phyloP scores from a whole-genome alignment of 2,888 invertebrate genomes.

The Molorchus minor region DNA sequence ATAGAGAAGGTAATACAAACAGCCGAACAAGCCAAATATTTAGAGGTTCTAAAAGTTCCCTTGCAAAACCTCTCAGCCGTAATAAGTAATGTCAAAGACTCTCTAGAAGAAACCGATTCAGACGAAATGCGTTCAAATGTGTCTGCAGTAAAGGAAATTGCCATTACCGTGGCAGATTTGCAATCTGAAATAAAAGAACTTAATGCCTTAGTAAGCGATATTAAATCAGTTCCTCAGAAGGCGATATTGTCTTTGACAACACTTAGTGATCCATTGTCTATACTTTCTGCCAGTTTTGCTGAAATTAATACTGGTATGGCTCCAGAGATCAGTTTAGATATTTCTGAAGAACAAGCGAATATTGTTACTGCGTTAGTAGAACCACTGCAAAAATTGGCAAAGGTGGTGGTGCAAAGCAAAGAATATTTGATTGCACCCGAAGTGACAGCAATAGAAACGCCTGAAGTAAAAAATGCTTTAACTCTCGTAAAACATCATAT shows the following conservation, averaged over 20 bases:
- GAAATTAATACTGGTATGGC: conserved; percentile 10
- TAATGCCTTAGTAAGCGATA: too few species aligned
- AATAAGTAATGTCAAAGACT: background rate
- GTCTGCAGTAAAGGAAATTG: too few species aligned
- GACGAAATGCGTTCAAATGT: background rate
- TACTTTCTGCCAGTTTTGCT: conserved; percentile 24
- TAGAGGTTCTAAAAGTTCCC: background rate
- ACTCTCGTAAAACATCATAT: conserved; percentile 34
- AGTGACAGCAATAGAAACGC: conserved; percentile 28
- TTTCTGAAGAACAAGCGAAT: conserved; percentile 2
- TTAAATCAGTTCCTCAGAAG: conserved; percentile 33
- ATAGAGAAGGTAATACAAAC: too few species aligned
- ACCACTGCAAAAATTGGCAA: conserved; percentile 31
- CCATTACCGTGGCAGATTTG: too few species aligned
- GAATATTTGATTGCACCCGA: conserved; percentile 23
- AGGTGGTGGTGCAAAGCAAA: conserved; percentile 26
- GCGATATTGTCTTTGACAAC: conserved; percentile 38
- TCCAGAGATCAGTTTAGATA: conserved; percentile 14
- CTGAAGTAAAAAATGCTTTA: conserved; percentile 37
- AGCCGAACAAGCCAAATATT: too few species aligned
- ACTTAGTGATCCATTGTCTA: conserved; percentile 29
- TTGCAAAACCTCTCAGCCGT: background rate
- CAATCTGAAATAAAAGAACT: too few species aligned
- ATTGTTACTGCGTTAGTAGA: conserved; percentile 15
- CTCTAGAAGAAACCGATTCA: background rate